Evolutionary conservation across 35 echinoderm and acorn worm genomes (phyloP).

Genomic region (Strongylocentrotus purpuratus): DNA sequence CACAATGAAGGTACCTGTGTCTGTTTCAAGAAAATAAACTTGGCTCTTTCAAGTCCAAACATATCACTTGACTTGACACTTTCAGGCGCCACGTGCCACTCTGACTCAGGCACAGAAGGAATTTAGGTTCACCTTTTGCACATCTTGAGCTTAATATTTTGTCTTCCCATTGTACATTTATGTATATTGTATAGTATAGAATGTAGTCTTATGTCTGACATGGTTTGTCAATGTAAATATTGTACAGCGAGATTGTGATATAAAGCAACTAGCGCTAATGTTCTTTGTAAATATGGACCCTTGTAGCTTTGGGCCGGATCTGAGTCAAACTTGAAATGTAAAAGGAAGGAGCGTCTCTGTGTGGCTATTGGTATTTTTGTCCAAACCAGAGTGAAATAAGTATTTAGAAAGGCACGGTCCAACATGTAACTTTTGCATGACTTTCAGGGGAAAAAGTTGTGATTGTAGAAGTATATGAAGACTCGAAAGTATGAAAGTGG

Average conservation of each 20-base stretch:
- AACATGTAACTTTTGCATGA: background rate
- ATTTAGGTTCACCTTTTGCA: background rate
- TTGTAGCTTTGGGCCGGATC: background rate
- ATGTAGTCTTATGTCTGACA: background rate
- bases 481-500: background rate
- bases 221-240: background rate
- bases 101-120: background rate
- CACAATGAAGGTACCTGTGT: background rate
- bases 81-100: too few relatives aligned
- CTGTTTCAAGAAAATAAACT: background rate
- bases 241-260: background rate
- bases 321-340: background rate
- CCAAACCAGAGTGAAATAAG: background rate
- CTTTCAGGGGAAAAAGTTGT: background rate
- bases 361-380: background rate
- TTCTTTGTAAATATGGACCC: background rate
- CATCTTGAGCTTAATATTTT: background rate
- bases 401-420: background rate
- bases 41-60: background rate
- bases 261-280: background rate
- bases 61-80: too few relatives aligned
- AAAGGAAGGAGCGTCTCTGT: background rate
- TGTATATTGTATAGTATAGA: background rate
- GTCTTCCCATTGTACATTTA: background rate
- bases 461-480: background rate